phyloP scores from a whole-genome alignment of 2,113 vertebrate genomes.

The Raphicerus campestris region DNA sequence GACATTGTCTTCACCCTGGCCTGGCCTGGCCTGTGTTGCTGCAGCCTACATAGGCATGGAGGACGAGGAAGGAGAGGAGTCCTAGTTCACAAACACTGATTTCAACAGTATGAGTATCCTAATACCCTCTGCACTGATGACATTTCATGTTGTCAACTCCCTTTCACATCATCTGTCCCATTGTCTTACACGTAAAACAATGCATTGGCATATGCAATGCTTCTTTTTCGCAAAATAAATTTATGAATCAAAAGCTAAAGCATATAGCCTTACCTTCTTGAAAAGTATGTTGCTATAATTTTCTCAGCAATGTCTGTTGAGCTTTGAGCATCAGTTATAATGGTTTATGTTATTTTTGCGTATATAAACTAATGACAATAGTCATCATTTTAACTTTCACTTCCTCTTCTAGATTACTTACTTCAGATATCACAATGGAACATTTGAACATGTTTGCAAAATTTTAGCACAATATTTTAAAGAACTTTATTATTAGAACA shows the following conservation, averaged over 20 bases:
- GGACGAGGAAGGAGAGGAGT: neutral
- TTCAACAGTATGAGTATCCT: neutral
- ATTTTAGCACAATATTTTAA: neutral
- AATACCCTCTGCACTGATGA: neutral
- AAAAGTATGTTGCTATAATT: neutral
- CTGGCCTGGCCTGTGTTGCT: neutral
- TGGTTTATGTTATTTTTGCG: neutral
- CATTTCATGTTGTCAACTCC: neutral
- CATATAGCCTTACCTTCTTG: neutral
- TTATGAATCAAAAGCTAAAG: constrained; percentile 16
- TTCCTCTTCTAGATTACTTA: neutral
- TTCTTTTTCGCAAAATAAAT: neutral
- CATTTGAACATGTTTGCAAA: neutral
- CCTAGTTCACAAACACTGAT: neutral
- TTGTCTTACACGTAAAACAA: neutral
- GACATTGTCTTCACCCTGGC: neutral
- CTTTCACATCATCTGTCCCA: neutral
- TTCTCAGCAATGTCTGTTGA: neutral
- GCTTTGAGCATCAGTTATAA: neutral
- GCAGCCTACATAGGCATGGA: neutral
- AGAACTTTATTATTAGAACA: neutral
- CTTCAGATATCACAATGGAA: neutral
- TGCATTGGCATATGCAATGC: neutral
- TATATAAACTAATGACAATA: neutral
- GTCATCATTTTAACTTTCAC: neutral